These are phyloP conservation scores for Eublepharis macularius DNA, from an alignment of 2,113 vertebrate genomes.

Conservation along the genomic window DNA sequence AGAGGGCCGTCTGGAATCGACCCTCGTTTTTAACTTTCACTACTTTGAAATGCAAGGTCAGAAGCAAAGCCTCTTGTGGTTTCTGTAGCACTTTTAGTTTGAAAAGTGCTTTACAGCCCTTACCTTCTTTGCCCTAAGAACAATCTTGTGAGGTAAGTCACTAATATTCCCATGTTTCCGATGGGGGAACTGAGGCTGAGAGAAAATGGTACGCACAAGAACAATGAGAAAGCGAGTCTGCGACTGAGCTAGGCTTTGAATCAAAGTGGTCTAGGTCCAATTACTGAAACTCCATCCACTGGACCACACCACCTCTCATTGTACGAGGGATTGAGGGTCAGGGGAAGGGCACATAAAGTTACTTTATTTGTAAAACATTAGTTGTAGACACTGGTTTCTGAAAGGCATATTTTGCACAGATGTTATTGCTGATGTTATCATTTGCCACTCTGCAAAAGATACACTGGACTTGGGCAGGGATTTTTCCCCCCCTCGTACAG, in stretches of 20 bases:
- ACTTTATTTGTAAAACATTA: constrained; percentile 58
- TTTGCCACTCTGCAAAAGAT: constrained; percentile 74
- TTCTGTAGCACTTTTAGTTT: constrained; percentile 28
- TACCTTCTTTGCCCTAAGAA: background rate
- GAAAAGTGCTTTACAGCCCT: constrained; percentile 19
- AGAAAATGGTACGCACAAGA: background rate
- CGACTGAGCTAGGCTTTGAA: background rate
- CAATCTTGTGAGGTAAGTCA: constrained; percentile 1
- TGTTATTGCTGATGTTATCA: constrained; percentile 68
- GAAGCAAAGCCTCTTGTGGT: constrained; percentile 47
- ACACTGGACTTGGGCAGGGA: constrained; percentile 80
- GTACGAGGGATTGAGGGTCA: background rate
- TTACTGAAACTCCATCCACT: background rate
- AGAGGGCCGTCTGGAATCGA: too few species aligned
- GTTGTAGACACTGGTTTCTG: constrained; percentile 83
- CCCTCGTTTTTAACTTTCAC: constrained; percentile 40
- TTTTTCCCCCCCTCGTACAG: constrained; percentile 42
- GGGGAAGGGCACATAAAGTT: constrained; percentile 48
- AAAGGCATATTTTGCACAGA: constrained; percentile 84
- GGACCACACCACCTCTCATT: background rate
- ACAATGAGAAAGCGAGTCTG: background rate
- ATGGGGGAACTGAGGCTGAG: background rate
- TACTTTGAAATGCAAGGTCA: constrained; percentile 36
- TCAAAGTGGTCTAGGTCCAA: background rate
- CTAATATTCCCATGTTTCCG: constrained; percentile 4